Evolutionary conservation across 2,113 vertebrate genomes (phyloP).

Genomic region (Ameiurus melas): DNA sequence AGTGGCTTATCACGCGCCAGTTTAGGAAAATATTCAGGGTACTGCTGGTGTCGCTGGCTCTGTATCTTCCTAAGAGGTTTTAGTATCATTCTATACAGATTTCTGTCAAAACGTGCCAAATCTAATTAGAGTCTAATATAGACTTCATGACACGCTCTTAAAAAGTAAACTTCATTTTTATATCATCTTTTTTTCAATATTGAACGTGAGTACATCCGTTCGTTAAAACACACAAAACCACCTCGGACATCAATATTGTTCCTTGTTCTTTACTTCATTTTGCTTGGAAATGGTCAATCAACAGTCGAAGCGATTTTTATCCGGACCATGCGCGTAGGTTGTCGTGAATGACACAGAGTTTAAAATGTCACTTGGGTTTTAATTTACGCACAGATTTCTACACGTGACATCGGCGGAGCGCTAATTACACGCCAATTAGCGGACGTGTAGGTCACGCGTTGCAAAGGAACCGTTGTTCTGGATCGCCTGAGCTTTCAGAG

Average conservation of each 20-base stretch:
- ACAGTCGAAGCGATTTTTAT: neutral
- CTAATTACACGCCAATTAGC: conserved; percentile 3
- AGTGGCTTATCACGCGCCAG: neutral
- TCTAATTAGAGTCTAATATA: neutral
- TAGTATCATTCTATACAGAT: neutral
- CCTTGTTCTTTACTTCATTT: neutral
- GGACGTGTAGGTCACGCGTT: neutral
- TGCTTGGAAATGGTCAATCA: too few species aligned
- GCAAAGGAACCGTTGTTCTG: neutral
- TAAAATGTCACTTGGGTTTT: neutral
- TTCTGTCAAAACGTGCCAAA: neutral
- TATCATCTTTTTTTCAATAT: neutral
- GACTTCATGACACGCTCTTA: neutral
- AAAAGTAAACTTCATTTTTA: neutral
- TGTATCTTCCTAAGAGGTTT: neutral
- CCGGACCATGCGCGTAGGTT: too few species aligned
- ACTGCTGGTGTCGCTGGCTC: neutral
- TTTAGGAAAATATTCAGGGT: neutral
- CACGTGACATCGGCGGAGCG: neutral
- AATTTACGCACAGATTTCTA: neutral
- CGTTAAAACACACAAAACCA: neutral
- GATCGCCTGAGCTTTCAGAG: neutral
- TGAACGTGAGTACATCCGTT: neutral
- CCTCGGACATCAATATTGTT: neutral
- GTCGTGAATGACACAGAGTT: neutral